Evolutionary conservation across 2,888 invertebrate species (phyloP).

Genomic region (Melangyna quadrimaculata): DNA sequence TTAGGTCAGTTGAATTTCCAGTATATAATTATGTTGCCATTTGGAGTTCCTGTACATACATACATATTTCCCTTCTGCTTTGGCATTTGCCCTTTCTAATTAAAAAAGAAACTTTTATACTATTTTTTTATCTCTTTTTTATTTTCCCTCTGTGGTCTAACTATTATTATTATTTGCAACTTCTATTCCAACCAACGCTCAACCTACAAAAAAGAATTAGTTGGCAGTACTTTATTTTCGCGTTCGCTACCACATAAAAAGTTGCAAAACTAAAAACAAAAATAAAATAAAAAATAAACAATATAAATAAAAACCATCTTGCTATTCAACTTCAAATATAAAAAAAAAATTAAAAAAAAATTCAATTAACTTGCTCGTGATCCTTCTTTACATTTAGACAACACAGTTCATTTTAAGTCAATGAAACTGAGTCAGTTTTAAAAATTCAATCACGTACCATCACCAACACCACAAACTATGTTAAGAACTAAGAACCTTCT

Average conservation of each 20-base stretch:
- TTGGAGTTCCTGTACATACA: too few relatives aligned
- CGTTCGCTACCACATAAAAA: background rate
- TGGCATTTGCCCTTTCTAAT: slow-evolving; percentile 4
- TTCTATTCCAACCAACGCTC: background rate
- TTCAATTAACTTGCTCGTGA: slow-evolving; percentile 63
- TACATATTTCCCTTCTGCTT: background rate
- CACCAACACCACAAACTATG: slow-evolving; percentile 3
- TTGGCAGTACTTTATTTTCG: background rate
- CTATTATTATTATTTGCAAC: background rate
- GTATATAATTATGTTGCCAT: background rate
- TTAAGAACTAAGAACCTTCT: background rate
- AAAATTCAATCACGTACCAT: slow-evolving; percentile 63
- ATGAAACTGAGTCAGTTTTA: slow-evolving; percentile 39
- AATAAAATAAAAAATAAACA: slow-evolving; percentile 15
- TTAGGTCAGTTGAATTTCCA: background rate
- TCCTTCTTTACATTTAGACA: slow-evolving; percentile 39
- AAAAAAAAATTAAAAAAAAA: slow-evolving; percentile 10
- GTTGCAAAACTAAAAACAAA: too few relatives aligned
- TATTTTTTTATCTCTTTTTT: background rate
- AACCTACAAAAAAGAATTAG: background rate
- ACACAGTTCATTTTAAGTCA: slow-evolving; percentile 39
- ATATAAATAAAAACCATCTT: background rate
- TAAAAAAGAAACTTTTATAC: slow-evolving; percentile 1
- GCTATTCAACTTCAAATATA: slow-evolving; percentile 3
- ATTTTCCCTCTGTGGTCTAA: background rate